Evolutionary conservation across 2,797 vertebrate genomes (phyloP).

Genomic region (Chaetodon trifasciatus): DNA sequence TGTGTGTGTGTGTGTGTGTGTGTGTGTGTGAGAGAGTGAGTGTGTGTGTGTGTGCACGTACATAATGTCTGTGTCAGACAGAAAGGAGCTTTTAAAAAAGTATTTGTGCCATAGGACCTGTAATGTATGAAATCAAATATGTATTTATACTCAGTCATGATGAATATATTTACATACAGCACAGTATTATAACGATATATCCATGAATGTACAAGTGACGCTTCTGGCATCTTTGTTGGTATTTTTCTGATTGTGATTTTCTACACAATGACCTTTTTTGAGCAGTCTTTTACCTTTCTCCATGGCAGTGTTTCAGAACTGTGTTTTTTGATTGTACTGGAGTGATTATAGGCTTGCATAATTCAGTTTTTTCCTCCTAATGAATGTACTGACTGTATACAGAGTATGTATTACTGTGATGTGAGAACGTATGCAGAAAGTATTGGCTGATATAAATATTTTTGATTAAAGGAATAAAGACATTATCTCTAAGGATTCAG

Average conservation of each 20-base stretch:
- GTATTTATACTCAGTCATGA: conserved; percentile 74
- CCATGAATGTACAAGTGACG: conserved; percentile 77
- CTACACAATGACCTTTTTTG: conserved; percentile 70
- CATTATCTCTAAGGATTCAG: conserved; percentile 53
- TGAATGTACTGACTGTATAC: conserved; percentile 78
- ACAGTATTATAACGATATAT: conserved; percentile 77
- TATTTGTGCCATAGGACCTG: conserved; percentile 76
- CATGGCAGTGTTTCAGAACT: conserved; percentile 72
- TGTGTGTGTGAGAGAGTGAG: conserved; percentile 5
- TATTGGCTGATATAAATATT: conserved; percentile 72
- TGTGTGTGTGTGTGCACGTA: conserved; percentile 41
- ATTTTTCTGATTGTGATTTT: conserved; percentile 79
- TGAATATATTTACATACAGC: conserved; percentile 72
- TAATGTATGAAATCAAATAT: conserved; percentile 70
- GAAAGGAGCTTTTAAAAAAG: conserved; percentile 72
- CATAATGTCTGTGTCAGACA: conserved; percentile 63
- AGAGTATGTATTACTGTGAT: conserved; percentile 77
- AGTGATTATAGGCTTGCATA: conserved; percentile 79
- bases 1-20: conserved; percentile 20
- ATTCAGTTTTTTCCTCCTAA: conserved; percentile 61
- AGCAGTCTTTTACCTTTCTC: conserved; percentile 70
- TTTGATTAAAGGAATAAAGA: conserved; percentile 79
- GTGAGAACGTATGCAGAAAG: conserved; percentile 74
- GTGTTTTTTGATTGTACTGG: conserved; percentile 70
- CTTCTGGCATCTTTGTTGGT: conserved; percentile 71